A percentile compares a stretch with the other conserved stretches of the same genome.
Evolutionary conservation across 1,140 invertebrate species (phyloP).

Genomic region (Drosophila nigrodunni): DNA sequence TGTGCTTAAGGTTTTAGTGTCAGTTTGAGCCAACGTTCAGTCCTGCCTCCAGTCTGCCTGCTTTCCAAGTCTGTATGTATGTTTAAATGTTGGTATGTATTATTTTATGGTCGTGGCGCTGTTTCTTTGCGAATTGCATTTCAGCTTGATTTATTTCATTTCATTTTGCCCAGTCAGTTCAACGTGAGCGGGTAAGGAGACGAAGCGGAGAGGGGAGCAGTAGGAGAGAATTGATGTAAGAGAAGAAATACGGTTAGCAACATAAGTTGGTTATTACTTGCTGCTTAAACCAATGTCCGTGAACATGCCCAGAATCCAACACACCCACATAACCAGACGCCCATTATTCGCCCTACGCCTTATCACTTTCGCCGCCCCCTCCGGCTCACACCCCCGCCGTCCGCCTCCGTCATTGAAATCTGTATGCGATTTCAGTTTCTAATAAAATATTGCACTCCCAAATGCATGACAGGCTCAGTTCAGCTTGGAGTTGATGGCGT

Average conservation of each 20-base stretch:
- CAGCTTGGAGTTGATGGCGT: neutral
- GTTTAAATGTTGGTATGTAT: conserved; percentile 42
- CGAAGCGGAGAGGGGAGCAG: neutral
- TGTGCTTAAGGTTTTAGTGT: neutral
- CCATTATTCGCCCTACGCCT: conserved; percentile 16
- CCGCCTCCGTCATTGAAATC: conserved; percentile 13
- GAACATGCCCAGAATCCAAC: conserved; percentile 2
- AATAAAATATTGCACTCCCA: conserved; percentile 78
- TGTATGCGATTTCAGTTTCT: conserved; percentile 60
- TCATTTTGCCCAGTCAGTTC: conserved; percentile 62
- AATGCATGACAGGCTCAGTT: conserved; percentile 59
- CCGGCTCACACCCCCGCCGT: neutral
- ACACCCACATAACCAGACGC: neutral
- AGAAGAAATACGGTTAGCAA: conserved; percentile 77
- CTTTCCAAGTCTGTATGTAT: neutral
- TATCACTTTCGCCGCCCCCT: neutral
- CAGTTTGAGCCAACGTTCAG: neutral
- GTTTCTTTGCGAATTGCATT: conserved; percentile 80
- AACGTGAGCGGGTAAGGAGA: conserved; percentile 42
- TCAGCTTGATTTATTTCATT: conserved; percentile 83
- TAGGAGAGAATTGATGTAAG: conserved; percentile 67
- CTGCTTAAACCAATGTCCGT: conserved; percentile 70
- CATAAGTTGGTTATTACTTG: conserved; percentile 82
- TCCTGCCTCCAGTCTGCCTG: neutral
- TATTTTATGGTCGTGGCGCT: conserved; percentile 75